These are phyloP conservation scores for Carduelis carduelis DNA, from an alignment of 2,797 vertebrate genomes.

Conservation along the genomic window DNA sequence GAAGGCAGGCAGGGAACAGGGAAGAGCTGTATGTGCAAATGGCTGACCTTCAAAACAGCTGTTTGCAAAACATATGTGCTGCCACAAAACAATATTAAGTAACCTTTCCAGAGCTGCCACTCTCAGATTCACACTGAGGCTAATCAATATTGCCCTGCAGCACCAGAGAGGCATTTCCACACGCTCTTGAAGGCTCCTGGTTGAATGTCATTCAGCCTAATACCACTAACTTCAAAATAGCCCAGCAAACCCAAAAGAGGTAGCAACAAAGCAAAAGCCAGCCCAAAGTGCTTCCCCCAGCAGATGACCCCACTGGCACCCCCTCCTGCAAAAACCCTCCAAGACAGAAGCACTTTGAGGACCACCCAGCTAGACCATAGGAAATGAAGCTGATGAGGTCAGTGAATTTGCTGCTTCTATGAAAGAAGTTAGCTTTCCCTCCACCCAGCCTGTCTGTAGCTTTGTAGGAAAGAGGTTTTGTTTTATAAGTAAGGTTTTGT, in stretches of 20 bases:
- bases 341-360: background rate
- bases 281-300: background rate
- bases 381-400: rapidly evolving
- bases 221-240: background rate
- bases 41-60: constrained; percentile 5
- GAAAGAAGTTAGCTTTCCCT: background rate
- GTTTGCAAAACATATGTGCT: background rate
- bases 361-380: rapidly evolving
- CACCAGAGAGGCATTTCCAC: background rate
- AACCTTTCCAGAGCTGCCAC: background rate
- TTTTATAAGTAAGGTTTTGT: background rate
- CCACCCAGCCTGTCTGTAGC: background rate
- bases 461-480: background rate
- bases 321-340: rapidly evolving
- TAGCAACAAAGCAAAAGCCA: background rate
- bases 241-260: rapidly evolving
- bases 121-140: background rate
- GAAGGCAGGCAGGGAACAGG: background rate
- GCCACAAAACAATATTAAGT: background rate
- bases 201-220: background rate
- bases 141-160: background rate
- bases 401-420: background rate
- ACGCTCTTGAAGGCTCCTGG: background rate
- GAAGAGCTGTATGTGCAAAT: background rate
- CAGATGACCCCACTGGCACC: rapidly evolving